Percentiles rank a stretch among this genome's conserved stretches.
Evolutionary conservation across 1,140 invertebrate species (phyloP).

Genomic region (Fopius arisanus): DNA sequence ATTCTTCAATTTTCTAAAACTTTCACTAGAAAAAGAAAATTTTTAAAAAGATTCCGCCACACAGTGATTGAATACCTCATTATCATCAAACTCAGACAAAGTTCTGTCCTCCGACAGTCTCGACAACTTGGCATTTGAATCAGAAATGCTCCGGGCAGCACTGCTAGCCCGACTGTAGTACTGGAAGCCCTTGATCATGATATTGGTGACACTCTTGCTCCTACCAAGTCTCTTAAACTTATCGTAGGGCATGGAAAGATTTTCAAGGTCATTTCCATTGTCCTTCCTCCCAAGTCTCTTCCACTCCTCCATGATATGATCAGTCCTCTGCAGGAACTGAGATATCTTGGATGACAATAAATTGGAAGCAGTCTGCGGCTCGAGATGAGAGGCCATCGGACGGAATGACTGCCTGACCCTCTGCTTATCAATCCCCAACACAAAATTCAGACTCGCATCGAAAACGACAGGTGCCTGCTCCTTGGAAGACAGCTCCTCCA

Average conservation of each 20-base stretch:
- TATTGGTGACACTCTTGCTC: conserved; percentile 79
- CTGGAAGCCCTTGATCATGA: conserved; percentile 81
- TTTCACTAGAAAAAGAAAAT: no score
- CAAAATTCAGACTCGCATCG: conserved; percentile 80
- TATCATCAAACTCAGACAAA: conserved; percentile 71
- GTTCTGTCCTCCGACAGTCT: conserved; percentile 65
- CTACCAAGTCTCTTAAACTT: conserved; percentile 52
- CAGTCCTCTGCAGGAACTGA: conserved; percentile 81
- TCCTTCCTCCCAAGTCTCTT: conserved; percentile 70
- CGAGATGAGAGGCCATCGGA: conserved; percentile 76
- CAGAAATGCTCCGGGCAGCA: conserved; percentile 57
- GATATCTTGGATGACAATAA: conserved; percentile 78
- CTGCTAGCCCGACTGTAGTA: conserved; percentile 70
- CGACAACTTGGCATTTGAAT: conserved; percentile 41
- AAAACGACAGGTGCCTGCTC: conserved; percentile 81
- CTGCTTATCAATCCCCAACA: conserved; percentile 75
- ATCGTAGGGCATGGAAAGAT: not conserved
- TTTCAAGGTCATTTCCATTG: conserved; percentile 57
- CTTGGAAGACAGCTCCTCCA: conserved; percentile 66
- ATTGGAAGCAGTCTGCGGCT: conserved; percentile 78
- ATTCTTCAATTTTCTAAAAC: no score
- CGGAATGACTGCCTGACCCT: conserved; percentile 73
- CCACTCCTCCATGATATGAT: conserved; percentile 88
- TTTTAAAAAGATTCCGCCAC: no score
- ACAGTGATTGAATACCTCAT: conserved; percentile 44